phyloP scores from a whole-genome alignment of 2,797 vertebrate genomes.

The Melanotaenia nigrans region DNA sequence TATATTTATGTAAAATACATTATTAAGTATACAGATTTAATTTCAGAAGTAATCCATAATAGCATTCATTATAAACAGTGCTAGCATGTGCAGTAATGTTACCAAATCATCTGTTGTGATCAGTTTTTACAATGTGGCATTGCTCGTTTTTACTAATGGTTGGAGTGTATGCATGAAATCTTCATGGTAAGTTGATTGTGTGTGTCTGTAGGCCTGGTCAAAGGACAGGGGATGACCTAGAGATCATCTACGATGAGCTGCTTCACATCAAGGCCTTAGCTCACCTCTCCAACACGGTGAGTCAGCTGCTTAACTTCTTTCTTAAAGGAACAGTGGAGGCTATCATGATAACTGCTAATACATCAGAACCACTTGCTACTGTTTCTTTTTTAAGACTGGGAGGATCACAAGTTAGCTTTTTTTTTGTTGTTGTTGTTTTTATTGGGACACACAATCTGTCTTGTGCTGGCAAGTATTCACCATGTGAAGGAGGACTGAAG shows the following conservation, averaged over 20 bases:
- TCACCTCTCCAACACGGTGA: conserved; percentile 97
- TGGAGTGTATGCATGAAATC: background rate
- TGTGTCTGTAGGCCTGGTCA: conserved; percentile 89
- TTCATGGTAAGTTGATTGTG: background rate
- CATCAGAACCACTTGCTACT: background rate
- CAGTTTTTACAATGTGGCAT: background rate
- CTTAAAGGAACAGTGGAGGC: conserved; percentile 41
- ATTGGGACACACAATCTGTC: conserved; percentile 8
- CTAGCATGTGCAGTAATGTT: background rate
- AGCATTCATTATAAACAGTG: background rate
- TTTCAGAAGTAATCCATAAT: background rate
- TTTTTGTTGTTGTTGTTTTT: background rate
- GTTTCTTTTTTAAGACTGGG: conserved; percentile 4
- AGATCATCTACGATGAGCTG: conserved; percentile 98
- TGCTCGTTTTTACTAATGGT: background rate
- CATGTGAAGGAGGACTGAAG: conserved; percentile 9
- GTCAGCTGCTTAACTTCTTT: conserved; percentile 39
- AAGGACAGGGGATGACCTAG: conserved; percentile 94
- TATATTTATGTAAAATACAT: background rate
- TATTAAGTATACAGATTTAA: background rate
- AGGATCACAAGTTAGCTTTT: background rate
- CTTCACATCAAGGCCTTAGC: conserved; percentile 99
- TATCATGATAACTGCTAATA: background rate
- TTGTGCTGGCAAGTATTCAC: conserved; percentile 3
- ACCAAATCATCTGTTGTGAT: background rate